Base-by-base conservation (phyloP, 2,113 vertebrate species). In the Craseonycteris thonglongyai region DNA sequence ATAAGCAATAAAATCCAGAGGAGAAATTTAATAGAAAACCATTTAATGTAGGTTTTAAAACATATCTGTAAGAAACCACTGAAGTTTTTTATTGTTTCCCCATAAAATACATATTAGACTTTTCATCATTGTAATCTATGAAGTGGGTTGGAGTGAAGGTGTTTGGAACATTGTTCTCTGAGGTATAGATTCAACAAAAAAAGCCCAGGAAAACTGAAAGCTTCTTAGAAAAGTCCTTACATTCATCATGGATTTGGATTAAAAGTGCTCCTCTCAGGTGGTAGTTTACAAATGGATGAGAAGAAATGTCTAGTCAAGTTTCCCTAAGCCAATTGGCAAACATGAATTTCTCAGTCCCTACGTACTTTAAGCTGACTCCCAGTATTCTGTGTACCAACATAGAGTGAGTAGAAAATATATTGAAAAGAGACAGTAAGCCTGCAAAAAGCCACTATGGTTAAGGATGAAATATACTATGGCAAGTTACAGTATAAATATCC, bases 251-350 rank as follows among this genome's bases (percentile, higher is more conserved):
- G 7, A 1, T n/a, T 21, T 84, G 11, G 16, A 69, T 12, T 13
- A 69, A 49, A 1, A 26, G 26, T 59, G 9, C 8, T 1, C 0
- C 3, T 86, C 13, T 91, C 5, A 24, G 0, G 11, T 40, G 10
- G 0, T 47, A 59, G 45, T 74, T 86, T 58, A 51, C 10, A 79
- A 89, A 65, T 14, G 9, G 14, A 24, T 35, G 1, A 3, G 1
- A 8, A 6, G 1, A 1, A 7, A 3, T 51, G 66, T 2, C 19
- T 65, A 54, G 3, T 61, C 6, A 42, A 35, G 0, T 63, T 42
- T 78, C 12, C 0, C 16, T 71, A 26, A 26, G 3, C 7, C 58
- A 72, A 18, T 6, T 0, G 47, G 18, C 30, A 54, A 84, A 5
- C 65, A 1, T 42, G 28, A 18, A 76, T 40, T 58, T n/a, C 35